These are phyloP conservation scores for Pimpla rufipes DNA, from an alignment of 2,888 invertebrate species.

Conservation along the genomic window DNA sequence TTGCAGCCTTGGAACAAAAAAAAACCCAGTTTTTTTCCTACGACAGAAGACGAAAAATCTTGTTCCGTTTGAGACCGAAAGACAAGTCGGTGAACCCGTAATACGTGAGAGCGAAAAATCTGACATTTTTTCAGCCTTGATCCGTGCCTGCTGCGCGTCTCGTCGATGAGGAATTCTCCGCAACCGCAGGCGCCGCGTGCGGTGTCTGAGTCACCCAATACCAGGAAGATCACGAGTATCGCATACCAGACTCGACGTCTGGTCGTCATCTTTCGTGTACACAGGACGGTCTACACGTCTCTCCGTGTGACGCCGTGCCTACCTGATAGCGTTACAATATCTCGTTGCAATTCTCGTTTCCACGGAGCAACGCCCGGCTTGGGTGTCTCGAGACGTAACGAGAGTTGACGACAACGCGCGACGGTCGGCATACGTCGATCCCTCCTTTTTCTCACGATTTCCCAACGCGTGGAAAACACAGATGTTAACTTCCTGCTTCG, in stretches of 20 bases:
- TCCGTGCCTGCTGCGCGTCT: not conserved
- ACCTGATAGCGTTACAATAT: not conserved
- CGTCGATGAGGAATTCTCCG: conserved; percentile 22
- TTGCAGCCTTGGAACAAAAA: too few relatives aligned
- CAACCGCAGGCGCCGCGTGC: not conserved
- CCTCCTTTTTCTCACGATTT: not conserved
- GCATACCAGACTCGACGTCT: conserved; percentile 25
- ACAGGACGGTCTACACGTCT: not conserved
- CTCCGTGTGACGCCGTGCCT: too few relatives aligned
- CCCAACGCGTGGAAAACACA: not conserved
- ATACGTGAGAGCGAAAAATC: too few relatives aligned
- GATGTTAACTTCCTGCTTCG: not conserved
- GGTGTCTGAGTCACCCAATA: conserved; percentile 28
- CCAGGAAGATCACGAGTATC: conserved; percentile 14
- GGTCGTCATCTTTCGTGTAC: conserved; percentile 10
- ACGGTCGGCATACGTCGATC: conserved; percentile 10
- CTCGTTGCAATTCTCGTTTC: not conserved
- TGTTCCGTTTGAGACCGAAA: too few relatives aligned
- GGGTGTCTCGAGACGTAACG: not conserved
- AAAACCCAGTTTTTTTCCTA: too few relatives aligned
- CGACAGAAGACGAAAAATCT: too few relatives aligned
- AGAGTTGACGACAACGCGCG: too few relatives aligned
- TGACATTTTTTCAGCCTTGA: too few relatives aligned
- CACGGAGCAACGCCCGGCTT: not conserved
- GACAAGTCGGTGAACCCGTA: too few relatives aligned